Evolutionary conservation across 2,113 vertebrate species (phyloP).

Genomic region (Jaculus jaculus): DNA sequence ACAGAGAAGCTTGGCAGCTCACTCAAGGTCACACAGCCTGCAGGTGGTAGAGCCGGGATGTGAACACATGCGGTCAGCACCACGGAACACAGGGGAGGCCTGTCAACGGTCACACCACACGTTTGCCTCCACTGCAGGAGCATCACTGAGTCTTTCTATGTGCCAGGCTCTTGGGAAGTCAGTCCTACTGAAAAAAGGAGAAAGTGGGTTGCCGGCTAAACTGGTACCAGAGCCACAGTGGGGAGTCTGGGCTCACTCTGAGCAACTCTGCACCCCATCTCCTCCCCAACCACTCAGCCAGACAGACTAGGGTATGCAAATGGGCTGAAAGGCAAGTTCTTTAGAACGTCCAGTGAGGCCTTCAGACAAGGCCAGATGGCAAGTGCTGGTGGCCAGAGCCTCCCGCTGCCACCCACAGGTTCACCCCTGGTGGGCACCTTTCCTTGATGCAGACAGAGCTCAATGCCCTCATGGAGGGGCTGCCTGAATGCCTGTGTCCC

Average conservation of each 20-base stretch:
- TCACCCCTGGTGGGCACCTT: background rate
- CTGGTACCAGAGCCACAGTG: background rate
- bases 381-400: background rate
- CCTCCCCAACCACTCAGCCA: background rate
- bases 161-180: background rate
- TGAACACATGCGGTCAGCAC: accelerated
- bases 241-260: background rate
- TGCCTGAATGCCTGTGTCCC: background rate
- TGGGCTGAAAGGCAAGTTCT: background rate
- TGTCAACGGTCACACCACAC: accelerated
- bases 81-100: background rate
- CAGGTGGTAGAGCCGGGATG: background rate
- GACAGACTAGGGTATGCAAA: background rate
- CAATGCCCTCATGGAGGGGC: background rate
- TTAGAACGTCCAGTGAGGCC: background rate
- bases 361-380: background rate
- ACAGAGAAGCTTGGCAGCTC: background rate
- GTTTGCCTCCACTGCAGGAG: background rate
- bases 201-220: background rate
- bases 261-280: background rate
- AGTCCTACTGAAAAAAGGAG: background rate
- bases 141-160: background rate
- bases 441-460: background rate
- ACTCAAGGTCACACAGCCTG: background rate
- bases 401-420: background rate